Percentiles rank a stretch among this genome's conserved stretches.
Conservation (phyloP, 2,888 invertebrate genomes). For the Muschampia plurimacula region DNA sequence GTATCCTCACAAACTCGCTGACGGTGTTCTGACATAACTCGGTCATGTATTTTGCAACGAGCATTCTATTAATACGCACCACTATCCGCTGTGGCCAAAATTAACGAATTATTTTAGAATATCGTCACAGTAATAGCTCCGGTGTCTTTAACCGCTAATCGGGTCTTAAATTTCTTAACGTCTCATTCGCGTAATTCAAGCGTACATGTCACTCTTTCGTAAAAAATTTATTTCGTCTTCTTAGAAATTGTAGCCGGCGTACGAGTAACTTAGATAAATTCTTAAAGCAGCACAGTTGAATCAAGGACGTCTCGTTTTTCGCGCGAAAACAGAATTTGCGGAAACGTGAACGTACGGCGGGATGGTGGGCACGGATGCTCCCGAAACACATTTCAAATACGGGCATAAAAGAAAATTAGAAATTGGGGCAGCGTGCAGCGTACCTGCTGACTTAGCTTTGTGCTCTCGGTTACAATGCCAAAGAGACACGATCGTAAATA, state of each 20-base stretch:
- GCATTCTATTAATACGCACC: constrained; percentile 68
- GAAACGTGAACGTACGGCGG: constrained; percentile 35
- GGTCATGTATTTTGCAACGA: constrained; percentile 80
- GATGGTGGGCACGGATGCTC: constrained; percentile 49
- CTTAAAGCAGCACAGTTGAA: constrained; percentile 56
- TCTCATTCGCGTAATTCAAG: constrained; percentile 46
- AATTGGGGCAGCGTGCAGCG: constrained; percentile 49
- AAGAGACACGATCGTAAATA: constrained; percentile 59
- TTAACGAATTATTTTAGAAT: constrained; percentile 70
- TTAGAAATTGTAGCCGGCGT: not conserved
- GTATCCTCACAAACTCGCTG: constrained; percentile 39
- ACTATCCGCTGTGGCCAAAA: constrained; percentile 71
- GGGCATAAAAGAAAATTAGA: constrained; percentile 56
- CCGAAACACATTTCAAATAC: constrained; percentile 55
- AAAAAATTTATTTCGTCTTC: constrained; percentile 25
- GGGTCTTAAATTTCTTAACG: constrained; percentile 58
- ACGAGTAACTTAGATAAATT: constrained; percentile 36
- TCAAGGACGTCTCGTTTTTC: constrained; percentile 63
- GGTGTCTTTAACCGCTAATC: constrained; percentile 83
- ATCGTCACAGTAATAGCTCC: constrained; percentile 69
- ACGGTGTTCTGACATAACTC: constrained; percentile 77
- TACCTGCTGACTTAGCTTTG: constrained; percentile 50
- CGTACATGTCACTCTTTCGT: constrained; percentile 42
- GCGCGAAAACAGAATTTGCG: constrained; percentile 35
- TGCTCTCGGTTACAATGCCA: constrained; percentile 51